Evolutionary conservation across 2,888 invertebrate genomes (phyloP), one percentile per base, ranked within the genome.

Genomic region (Epistrophe grossulariae): DNA sequence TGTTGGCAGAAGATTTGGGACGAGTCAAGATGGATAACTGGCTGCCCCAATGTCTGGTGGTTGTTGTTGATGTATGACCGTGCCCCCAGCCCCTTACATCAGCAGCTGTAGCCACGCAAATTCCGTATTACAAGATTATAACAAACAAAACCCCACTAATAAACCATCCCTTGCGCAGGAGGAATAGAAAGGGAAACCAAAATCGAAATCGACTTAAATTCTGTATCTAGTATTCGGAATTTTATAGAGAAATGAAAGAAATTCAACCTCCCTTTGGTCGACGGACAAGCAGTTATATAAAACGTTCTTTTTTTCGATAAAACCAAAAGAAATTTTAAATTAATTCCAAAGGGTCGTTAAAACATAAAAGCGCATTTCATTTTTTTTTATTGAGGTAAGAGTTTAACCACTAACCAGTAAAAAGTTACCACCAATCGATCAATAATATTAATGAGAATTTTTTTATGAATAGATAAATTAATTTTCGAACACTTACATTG

Each of bases 401-500:
- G 11, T 4, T n/a, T 40, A 64, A 17, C 35, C 38, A 31, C 43
- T 35, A 35, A 35, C 35, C 9, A 35, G 24, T 24, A 35, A 35
- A 2, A 9, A 40, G 11, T 40, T 45, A 35, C 35, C 38, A 31
- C 43, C 57, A 77, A 76, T 72, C 71, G 76, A 84, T 84, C 74
- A 84, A 84, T 80, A 80, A 80, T 43, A 24, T 19, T 43, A 84
- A 64, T 57, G 50, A 15, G 11, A 60, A 31, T 15, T n/a, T 24
- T n/a, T 17, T n/a, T 24, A 17, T 45, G 38, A 62, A 72, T 24
- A 52, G 9, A 52, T 17, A 76, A 38, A 55, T 38, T 76, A 28
- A 50, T 28, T 71, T 57, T 66, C 52, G 10, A 10, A 17, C 68
- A 88, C 92, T 92, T 90, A 92, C 92, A 90, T 90, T 89, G 91